Evolutionary conservation across 2,113 vertebrate genomes (phyloP), one percentile per base, ranked within the genome.

Genomic region (Oreochromis spilurus): DNA sequence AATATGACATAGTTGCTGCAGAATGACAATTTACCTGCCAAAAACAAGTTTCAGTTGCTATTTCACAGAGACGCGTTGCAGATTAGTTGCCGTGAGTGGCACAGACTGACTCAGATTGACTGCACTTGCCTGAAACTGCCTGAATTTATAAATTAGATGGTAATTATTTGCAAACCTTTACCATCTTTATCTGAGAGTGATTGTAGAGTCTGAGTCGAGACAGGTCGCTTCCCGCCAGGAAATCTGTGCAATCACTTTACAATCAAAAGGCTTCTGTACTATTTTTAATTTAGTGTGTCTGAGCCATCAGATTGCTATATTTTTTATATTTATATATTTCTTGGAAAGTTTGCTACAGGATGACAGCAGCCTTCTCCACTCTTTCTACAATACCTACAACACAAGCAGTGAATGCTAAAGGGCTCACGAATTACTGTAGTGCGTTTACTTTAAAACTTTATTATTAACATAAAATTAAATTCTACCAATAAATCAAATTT

Each of bases 221-320:
- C 24, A 75, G 43, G 5, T 50, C 1, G 6, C 43, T 26, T 77
- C 1, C 43, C 43, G 19, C 43, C 43, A 50, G 43, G 9, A 19
- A 48, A 77, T 16, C 70, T 77, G 70, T 31, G 70, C 0, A 0
- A 75, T 31, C 24, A 10, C 67, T 24, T 52, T 52, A 52, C 5
- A 7, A 52, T 9, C 16, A 16, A 52, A 6, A 9, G 19, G 19
- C 9, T 7, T 5, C 14, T 0, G n/a, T 0, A 7, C 38, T 77
- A 2, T 3, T 50, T 77, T 77, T 12, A 77, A 17, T 31, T 29
- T 77, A 77, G 0, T 77, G 70, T 50, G 24, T 31, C 9, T 77
- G 16, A 70, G 38, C 13, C 9, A 48, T 77, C 24, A 48, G 24
- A 77, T 50, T 75, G 70, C 14, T 48, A 17, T 50, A 31, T 13